Evolutionary conservation across 2,888 invertebrate species (phyloP), one percentile per base, ranked within the genome.

Genomic region (Acanthosoma haemorrhoidale): DNA sequence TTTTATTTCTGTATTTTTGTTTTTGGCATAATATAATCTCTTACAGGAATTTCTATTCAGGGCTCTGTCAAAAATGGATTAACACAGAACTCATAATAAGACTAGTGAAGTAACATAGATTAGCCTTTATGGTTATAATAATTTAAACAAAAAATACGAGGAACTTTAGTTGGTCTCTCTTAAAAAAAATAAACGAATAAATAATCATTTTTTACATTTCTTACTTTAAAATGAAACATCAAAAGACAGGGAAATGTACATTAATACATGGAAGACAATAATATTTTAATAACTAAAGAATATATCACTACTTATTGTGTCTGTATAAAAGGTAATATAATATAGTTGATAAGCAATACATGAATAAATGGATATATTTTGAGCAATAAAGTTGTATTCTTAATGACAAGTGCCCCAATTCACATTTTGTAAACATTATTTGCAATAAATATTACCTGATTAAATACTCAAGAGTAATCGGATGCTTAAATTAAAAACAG

Each of bases 201-300:
- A 3, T 25, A 51, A 6, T 25, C 51, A 29, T 21, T 8, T 21
- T 43, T 13, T 13, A 43, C 13, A n/a, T n/a, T n/a, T n/a, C 51
- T 21, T 25, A 25, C 51, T n/a, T 51, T 2, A 51, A 51, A 51
- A 25, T 9, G 5, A 51, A 51, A 51, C 21, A 6, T 51, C 13
- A 51, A 25, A 6, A 51, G 29, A 25, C 25, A 25, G 51, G 51
- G 51, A 51, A 51, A 51, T 51, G 51, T 51, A 51, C n/a, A n/a
- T n/a, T 6, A 16, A 41, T 34, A 15, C 15, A 38, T 64, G 64
- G 64, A 64, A 64, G 64, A 64, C 64, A 3, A 61, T 38, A 61
- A 61, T 18, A 61, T 39, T 15, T 64, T 39, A 11, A 64, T 25
- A 64, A 64, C 64, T 61, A 64, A 58, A 9, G 9, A 32, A 32